Evolutionary conservation across 2,888 invertebrate species (phyloP).

Genomic region (Diaperis boleti): DNA sequence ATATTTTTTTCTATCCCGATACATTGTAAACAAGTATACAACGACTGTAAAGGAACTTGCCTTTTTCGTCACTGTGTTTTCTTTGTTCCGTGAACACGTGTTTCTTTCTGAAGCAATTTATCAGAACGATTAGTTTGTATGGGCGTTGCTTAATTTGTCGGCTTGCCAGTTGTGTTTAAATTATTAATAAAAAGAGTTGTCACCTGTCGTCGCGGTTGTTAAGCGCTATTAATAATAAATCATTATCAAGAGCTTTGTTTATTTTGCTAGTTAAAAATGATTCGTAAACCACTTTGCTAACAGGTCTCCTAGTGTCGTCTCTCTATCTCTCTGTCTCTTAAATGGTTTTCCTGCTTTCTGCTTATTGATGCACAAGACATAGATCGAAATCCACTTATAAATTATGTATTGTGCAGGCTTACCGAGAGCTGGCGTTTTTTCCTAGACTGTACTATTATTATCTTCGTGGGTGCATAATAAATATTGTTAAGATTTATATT

Average conservation of each 20-base stretch:
- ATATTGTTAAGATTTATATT: too few species aligned
- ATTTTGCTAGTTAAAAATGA: background rate
- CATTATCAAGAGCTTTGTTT: background rate
- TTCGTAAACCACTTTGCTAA: background rate
- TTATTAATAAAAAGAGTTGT: background rate
- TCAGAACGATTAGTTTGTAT: background rate
- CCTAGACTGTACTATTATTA: too few species aligned
- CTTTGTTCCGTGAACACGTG: background rate
- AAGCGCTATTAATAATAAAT: background rate
- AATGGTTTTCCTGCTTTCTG: too few species aligned
- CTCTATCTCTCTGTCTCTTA: background rate
- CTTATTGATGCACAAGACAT: too few species aligned
- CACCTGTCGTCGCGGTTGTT: constrained; percentile 5
- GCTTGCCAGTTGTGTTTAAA: constrained; percentile 1
- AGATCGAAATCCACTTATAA: too few species aligned
- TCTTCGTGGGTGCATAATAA: too few species aligned
- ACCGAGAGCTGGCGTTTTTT: too few species aligned
- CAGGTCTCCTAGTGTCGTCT: background rate
- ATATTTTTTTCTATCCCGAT: too few species aligned
- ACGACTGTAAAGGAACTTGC: too few species aligned
- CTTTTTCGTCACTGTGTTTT: too few species aligned
- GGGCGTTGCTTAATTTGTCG: constrained; percentile 1
- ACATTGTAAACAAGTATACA: too few species aligned
- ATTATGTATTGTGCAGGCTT: too few species aligned
- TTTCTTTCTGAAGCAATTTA: background rate